Conservation (phyloP, 2,113 vertebrate species). For the Hemibagrus wyckioides region DNA sequence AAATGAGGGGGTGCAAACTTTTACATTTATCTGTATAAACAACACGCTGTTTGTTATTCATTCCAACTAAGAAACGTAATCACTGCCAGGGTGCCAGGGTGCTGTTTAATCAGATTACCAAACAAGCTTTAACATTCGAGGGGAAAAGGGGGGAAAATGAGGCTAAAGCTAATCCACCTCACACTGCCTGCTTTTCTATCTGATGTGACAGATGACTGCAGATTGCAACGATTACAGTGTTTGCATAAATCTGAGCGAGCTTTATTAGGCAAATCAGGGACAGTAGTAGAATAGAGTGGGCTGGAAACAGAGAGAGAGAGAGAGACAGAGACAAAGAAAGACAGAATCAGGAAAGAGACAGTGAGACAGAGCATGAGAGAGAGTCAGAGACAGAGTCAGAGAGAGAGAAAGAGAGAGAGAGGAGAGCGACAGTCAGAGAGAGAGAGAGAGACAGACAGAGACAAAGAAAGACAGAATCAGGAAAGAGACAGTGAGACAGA, state of each 20-base stretch:
- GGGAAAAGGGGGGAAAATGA: conserved; percentile 24
- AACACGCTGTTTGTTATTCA: background rate
- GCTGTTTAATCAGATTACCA: conserved; percentile 56
- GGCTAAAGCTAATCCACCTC: conserved; percentile 43
- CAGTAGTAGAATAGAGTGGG: background rate
- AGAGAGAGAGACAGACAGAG: too few species aligned
- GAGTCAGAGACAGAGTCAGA: too few species aligned
- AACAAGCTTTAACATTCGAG: conserved; percentile 38
- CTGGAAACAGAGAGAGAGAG: background rate
- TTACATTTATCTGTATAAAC: background rate
- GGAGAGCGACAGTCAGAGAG: too few species aligned
- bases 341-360: too few species aligned
- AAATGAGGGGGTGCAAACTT: background rate
- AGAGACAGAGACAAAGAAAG: background rate
- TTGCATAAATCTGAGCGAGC: background rate
- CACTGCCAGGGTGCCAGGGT: background rate
- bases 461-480: too few species aligned
- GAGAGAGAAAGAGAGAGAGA: too few species aligned
- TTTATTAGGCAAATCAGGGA: background rate
- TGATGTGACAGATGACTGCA: background rate
- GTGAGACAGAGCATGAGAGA: too few species aligned
- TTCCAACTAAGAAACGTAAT: background rate
- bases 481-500: too few species aligned
- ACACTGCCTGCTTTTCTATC: background rate
- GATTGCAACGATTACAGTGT: background rate